phyloP scores from a whole-genome alignment of 2,797 vertebrate genomes.

The Phrynocephalus guinanensis region DNA sequence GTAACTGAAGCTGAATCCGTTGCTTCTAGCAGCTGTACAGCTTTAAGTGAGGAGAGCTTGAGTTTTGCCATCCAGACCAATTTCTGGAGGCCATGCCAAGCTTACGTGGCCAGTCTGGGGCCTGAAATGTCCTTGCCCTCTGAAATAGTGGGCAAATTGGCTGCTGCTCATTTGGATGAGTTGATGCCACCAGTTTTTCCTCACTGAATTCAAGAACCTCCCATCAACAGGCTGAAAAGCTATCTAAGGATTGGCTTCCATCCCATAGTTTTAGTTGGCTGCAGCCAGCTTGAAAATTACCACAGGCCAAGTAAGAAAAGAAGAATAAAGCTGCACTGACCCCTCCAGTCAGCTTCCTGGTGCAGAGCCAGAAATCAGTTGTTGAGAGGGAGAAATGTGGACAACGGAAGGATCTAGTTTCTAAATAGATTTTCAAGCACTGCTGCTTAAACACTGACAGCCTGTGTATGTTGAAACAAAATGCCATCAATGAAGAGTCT shows the following conservation, averaged over 20 bases:
- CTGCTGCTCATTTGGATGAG: background rate
- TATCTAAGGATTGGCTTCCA: background rate
- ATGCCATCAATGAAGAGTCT: constrained; percentile 44
- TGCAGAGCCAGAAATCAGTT: constrained; percentile 46
- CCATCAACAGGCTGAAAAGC: background rate
- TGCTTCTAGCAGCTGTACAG: background rate
- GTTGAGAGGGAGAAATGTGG: constrained; percentile 48
- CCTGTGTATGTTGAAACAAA: constrained; percentile 36
- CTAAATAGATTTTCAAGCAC: constrained; percentile 51
- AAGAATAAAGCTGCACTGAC: constrained; percentile 42
- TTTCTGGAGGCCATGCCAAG: background rate
- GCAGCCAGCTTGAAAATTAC: constrained; percentile 30
- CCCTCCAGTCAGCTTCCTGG: constrained; percentile 37
- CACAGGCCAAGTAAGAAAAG: background rate
- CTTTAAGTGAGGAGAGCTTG: constrained; percentile 25
- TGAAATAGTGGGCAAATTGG: background rate
- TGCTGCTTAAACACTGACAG: constrained; percentile 42
- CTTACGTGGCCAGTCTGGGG: background rate
- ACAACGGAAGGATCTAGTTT: constrained; percentile 41
- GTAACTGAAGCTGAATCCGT: background rate
- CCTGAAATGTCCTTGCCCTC: background rate
- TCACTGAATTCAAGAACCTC: background rate
- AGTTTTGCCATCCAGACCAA: background rate
- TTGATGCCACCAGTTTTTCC: background rate
- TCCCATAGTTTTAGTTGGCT: background rate